Base-by-base conservation (phyloP, 2,888 invertebrate species). In the Barypeithes pellucidus region DNA sequence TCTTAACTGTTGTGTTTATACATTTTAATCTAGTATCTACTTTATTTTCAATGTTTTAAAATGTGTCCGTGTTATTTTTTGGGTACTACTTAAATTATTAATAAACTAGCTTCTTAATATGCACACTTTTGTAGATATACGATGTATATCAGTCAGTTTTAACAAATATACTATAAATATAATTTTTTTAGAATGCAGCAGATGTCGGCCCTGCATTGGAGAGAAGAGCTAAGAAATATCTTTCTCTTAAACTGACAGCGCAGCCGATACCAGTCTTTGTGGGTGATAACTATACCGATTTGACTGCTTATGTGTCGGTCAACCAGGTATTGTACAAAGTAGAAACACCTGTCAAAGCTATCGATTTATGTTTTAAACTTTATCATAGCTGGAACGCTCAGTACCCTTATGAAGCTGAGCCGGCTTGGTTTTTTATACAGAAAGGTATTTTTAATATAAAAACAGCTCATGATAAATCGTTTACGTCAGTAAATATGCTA, bases 301-400 rank as follows among this genome's bases (percentile, higher is more conserved):
- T 52, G 2, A 24, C 20, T 22, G 18, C 52, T 22, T 52, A 20
- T n/a, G 52, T 52, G 20, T 20, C 22, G 5, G 52, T 20, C 5
- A 52, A 20, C 52, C 20, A 20, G 12, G 22, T 24, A 24, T 24
- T 20, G n/a, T 52, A 52, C n/a, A 24, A 20, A 22, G 22, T 20
- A 24, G 52, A 52, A 52, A 20, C 52, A 52, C 52, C 52, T 22
- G 22, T 52, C 3, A 52, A 52, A 20, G 52, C 52, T 12, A 24
- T 52, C 11, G 52, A 52, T 52, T 22, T 24, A 20, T 52, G 52
- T 52, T 52, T 52, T 52, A 52, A 52, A 20, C 20, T 52, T 20
- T 52, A 24, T 22, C 22, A 52, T 52, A 12, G 22, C 22, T 20
- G 20, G 22, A 52, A 52, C 52, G 52, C 16, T 12, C 5, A 52